phyloP scores from a whole-genome alignment of 2,797 vertebrate species.

The Capromys pilorides region DNA sequence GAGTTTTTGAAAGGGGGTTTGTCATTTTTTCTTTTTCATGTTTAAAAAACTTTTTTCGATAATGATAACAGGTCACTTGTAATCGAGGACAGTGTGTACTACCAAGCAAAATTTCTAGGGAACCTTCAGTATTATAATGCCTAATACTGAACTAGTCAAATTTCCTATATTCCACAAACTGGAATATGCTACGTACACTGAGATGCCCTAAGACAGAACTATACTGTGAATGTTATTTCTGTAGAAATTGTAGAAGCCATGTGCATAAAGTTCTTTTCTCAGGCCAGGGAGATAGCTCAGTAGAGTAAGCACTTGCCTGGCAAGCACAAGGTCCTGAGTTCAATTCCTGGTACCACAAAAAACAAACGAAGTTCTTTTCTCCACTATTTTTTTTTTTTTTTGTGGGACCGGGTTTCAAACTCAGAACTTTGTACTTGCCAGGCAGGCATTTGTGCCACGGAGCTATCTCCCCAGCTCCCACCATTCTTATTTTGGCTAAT shows the following conservation, averaged over 20 bases:
- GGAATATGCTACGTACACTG: not conserved
- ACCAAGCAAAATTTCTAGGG: conserved; percentile 40
- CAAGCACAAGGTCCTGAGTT: too few relatives aligned
- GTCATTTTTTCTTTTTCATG: not conserved
- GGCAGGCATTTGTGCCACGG: too few relatives aligned
- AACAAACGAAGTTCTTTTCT: too few relatives aligned
- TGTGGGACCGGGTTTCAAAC: too few relatives aligned
- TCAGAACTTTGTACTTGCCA: too few relatives aligned
- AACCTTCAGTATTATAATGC: conserved; percentile 4
- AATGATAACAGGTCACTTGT: not conserved
- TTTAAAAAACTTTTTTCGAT: conserved; percentile 32
- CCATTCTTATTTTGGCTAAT: conserved; percentile 24
- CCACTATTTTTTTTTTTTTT: too few relatives aligned
- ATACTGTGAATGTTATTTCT: not conserved
- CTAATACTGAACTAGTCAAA: conserved; percentile 28
- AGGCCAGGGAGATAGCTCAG: too few relatives aligned
- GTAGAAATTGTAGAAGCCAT: conserved; percentile 34
- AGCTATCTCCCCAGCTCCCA: too few relatives aligned
- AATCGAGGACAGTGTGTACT: not conserved
- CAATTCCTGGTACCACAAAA: too few relatives aligned
- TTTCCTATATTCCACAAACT: conserved; percentile 14
- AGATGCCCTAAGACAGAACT: conserved; percentile 17
- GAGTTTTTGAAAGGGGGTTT: not conserved
- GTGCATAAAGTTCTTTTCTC: not conserved
- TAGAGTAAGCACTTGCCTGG: too few relatives aligned